Conservation (phyloP, 2,113 vertebrate genomes). For the Pachycephala philippinensis region DNA sequence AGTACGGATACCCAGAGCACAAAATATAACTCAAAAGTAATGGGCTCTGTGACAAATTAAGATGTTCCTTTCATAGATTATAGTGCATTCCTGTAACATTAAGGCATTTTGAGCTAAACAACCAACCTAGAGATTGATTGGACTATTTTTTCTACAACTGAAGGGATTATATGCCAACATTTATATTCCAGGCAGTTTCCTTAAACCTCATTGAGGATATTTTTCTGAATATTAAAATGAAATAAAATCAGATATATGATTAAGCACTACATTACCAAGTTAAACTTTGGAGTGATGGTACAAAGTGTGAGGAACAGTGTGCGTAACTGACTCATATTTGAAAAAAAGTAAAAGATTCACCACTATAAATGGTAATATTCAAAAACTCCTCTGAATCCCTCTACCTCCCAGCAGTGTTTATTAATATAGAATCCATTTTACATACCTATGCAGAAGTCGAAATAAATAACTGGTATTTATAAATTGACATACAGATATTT, state of each 20-base stretch:
- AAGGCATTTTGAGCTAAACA: slow-evolving; percentile 28
- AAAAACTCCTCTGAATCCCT: neutral
- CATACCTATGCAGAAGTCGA: neutral
- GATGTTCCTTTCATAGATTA: neutral
- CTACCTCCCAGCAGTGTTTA: neutral
- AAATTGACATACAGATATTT: neutral
- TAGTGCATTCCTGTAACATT: slow-evolving; percentile 22
- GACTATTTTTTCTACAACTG: slow-evolving; percentile 30
- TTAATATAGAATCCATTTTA: neutral
- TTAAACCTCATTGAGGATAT: neutral
- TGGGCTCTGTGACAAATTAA: slow-evolving; percentile 63
- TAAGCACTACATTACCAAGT: neutral
- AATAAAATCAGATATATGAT: slow-evolving; percentile 11
- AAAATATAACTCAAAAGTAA: slow-evolving; percentile 62
- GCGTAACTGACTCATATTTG: neutral
- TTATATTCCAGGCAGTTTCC: slow-evolving; percentile 3
- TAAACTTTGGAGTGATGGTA: neutral
- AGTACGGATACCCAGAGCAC: neutral
- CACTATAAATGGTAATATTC: neutral
- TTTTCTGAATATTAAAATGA: slow-evolving; percentile 32
- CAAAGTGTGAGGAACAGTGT: neutral
- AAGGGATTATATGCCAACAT: neutral
- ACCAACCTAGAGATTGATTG: neutral
- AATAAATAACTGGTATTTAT: neutral
- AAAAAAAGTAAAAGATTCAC: neutral